Evolutionary conservation across 1,140 invertebrate species (phyloP), one percentile per base, ranked within the genome.

Genomic region (Stegodyphus dumicola): DNA sequence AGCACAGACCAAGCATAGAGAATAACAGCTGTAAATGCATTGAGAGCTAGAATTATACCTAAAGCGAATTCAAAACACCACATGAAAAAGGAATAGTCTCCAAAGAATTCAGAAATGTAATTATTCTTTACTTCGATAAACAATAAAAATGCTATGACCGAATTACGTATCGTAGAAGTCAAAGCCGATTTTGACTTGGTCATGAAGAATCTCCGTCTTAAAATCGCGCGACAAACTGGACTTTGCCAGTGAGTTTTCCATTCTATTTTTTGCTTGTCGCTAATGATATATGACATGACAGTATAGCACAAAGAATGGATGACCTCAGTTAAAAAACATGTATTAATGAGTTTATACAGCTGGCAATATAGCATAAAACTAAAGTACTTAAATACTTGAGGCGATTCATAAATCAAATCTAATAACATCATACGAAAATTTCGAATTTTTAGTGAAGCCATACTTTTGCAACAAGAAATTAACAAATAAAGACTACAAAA

Each of bases 171-270:
- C 7, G 81, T 18, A 73, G 73, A 85, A 11, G 81, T 17, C 13
- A 85, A 51, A 7, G 81, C 76, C 5, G 64, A 64, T 76, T 85
- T 85, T 13, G 81, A 85, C 2, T 33, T 51, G 7, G 51, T 69
- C n/a, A 85, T n/a, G 15, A 76, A 85, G 60, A 69, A 76, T 18
- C 77, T 85, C 7, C 81, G 64, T 60, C 54, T 67, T 18, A 85
- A 69, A 69, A 85, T 85, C 53, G 49, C 52, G 2, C 65, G 73
- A 56, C 81, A 85, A n/a, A 85, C 66, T n/a, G 81, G 81, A 69
- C 65, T 85, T 70, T 77, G 81, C 51, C 73, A 76, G 11, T 85
- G 53, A 56, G 81, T 85, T 76, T 69, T 85, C 81, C 81, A 77
- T 70, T 85, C 81, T 18, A 69, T 11, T 51, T 77, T 76, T 7